Evolutionary conservation across 2,797 vertebrate species (phyloP), one percentile per base, ranked within the genome.

Genomic region (Ibycter americanus): DNA sequence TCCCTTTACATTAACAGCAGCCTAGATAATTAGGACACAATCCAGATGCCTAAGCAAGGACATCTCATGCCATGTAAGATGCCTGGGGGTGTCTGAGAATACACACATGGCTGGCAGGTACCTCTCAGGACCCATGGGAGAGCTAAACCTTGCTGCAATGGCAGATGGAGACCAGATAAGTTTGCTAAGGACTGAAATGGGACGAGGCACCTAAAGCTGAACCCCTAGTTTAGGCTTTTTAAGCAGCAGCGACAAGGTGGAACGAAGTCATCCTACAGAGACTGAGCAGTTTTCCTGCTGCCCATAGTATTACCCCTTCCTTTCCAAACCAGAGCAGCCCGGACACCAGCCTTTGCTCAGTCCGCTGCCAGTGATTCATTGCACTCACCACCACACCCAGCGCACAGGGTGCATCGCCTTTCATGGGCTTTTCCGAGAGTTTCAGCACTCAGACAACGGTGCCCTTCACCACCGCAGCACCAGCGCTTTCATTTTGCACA

Each of bases 111-210:
- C 56, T 42, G 49, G 23, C 46, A 89, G 78, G 11, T 46, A 87
- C 23, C 19, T 6, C 54, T 34, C 58, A 31, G 47, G 8, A 40
- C 36, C 18, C 31, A 7, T 0, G 27, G n/a, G 40, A 74, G 25
- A 23, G 0, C 29, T 22, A 71, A 94, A 88, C 20, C 67, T 67
- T 58, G 22, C 51, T 71, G 36, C 65, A 38, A 0, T 0, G 8
- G n/a, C 87, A 95, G 82, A 65, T 86, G 87, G 84, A 86, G 87
- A 44, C 40, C 85, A 94, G 74, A 90, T 46, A 91, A 49, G 20
- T 15, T 29, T 23, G 12, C 27, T 52, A 42, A 63, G 55, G 44
- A 32, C 14, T 6, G 40, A 66, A 55, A 44, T 3, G n/a, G 36
- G 56, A 61, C 42, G 17, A 55, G 56, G 9, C 22, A 66, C 38